A percentile compares a stretch with the other conserved stretches of the same genome.
phyloP scores from a whole-genome alignment of 2,888 invertebrate genomes.

The Phania funesta region DNA sequence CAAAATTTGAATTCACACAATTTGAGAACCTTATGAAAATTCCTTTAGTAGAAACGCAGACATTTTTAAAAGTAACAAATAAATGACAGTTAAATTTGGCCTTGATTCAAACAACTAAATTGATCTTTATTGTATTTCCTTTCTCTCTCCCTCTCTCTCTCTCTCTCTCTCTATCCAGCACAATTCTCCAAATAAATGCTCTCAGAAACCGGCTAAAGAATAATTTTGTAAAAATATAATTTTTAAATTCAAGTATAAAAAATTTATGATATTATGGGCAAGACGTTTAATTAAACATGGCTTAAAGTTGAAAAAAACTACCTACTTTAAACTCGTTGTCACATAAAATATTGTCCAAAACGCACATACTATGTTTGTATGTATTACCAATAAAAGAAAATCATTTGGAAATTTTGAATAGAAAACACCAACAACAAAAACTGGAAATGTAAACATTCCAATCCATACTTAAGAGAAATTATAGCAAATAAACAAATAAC shows the following conservation, averaged over 20 bases:
- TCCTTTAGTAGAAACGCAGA: not conserved
- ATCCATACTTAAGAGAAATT: not conserved
- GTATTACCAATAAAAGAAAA: constrained; percentile 23
- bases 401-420: not conserved
- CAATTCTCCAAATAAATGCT: not conserved
- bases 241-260: not conserved
- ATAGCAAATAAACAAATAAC: not conserved
- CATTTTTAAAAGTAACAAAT: constrained; percentile 1
- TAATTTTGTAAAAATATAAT: no score
- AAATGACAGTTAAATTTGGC: constrained; percentile 36
- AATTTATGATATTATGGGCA: constrained; percentile 4
- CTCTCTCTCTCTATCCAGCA: no score
- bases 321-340: not conserved
- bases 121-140: constrained; percentile 12
- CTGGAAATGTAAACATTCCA: constrained; percentile 57
- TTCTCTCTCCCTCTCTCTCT: no score
- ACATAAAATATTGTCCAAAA: not conserved
- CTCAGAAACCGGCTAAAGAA: constrained; percentile 34
- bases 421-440: constrained; percentile 31
- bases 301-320: no score
- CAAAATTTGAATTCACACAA: not conserved
- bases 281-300: not conserved
- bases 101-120: constrained; percentile 48
- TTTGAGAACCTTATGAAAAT: no score
- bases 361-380: no score